Base-by-base conservation (phyloP, 2,888 invertebrate genomes). In the Synanthedon tipuliformis region DNA sequence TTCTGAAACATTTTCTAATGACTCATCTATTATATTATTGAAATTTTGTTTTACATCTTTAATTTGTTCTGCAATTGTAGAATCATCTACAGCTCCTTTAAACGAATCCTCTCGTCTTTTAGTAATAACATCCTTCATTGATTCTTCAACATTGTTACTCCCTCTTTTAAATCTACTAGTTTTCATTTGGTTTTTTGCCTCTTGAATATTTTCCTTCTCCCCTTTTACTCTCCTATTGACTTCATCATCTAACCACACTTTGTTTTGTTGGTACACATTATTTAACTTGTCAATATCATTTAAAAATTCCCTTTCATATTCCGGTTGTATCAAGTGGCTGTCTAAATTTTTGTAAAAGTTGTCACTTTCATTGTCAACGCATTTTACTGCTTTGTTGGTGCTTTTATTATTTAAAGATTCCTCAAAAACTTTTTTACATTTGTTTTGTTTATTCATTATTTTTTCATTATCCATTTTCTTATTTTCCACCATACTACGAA, bases 401-500 rank as follows among this genome's bases (percentile, higher is more conserved):
- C 75, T 76, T 59, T 73, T 75, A 60, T 68, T 81, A 49, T 65
- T 72, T 48, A 86, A 65, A 54, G 86, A 73, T 55, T 78, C 81
- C 64, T 86, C 86, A 71, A 81, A 87, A 34, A 83, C 66, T 64
- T 82, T 87, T 59, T 73, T 81, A 64, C 85, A 86, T 55, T 75
- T 78, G 41, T 75, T 70, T 56, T 71, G 76, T 65, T 81, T 82
- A 16, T 61, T 55, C 53, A 63, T 57, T 51, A 63, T 48, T 56
- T 65, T 73, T 13, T 45, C 34, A 34, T 34, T 34, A 16, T 75
- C 75, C 52, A 62, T 53, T 52, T 61, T 61, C 13, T 62, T 40
- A 11, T 65, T 72, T 74, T 57, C 66, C 56, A 70, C 69, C 50
- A 66, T 62, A 59, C 76, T 74, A 18, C 49, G 74, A 8, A 68